phyloP scores from a whole-genome alignment of 2,113 vertebrate genomes.

The Tricholaema leucomelas region DNA sequence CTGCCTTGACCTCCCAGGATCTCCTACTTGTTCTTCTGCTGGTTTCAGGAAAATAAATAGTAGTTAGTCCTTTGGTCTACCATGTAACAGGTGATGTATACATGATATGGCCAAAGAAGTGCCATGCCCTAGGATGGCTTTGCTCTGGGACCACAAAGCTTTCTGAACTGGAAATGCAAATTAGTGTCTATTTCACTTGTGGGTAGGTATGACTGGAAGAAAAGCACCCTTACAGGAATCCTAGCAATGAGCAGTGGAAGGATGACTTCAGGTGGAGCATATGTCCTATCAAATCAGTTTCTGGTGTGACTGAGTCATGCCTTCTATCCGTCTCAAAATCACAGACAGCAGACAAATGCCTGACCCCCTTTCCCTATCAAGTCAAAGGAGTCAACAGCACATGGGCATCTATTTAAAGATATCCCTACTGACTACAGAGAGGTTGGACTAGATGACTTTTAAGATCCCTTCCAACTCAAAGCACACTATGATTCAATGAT shows the following conservation, averaged over 20 bases:
- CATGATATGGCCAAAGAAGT: rapidly evolving
- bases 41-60: not conserved
- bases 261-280: not conserved
- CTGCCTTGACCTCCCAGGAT: not conserved
- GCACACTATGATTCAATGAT: not conserved
- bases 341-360: not conserved
- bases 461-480: not conserved
- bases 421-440: not conserved
- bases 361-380: not conserved
- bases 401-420: not conserved
- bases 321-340: not conserved
- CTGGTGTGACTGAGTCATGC: not conserved
- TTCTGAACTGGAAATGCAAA: not conserved
- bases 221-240: not conserved
- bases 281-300: not conserved
- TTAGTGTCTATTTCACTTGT: not conserved
- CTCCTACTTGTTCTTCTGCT: not conserved
- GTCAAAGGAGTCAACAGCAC: not conserved
- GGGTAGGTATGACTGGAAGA: not conserved
- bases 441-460: not conserved
- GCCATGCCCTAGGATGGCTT: not conserved
- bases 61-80: not conserved
- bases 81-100: not conserved
- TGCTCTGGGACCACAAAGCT: not conserved
- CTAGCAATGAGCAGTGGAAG: not conserved